phyloP scores from a whole-genome alignment of 2,888 invertebrate genomes.

The Metallyticus violacea region DNA sequence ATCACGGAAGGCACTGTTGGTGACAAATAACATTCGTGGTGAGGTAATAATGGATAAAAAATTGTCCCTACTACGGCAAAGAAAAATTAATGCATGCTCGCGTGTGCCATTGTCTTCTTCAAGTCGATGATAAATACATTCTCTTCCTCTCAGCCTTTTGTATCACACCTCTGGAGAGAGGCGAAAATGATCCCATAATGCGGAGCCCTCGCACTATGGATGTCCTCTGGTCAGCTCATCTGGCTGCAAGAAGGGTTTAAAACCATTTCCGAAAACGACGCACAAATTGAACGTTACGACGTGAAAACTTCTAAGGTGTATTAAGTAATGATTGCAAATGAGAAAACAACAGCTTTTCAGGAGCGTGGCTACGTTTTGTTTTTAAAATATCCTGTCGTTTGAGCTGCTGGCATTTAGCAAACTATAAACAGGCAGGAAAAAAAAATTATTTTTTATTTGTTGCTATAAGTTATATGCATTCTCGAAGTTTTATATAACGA shows the following conservation, averaged over 20 bases:
- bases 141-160: background rate
- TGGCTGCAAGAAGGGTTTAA: background rate
- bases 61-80: background rate
- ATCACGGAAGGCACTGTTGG: background rate
- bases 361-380: too few species aligned
- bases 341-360: too few species aligned
- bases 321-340: too few species aligned
- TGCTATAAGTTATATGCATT: too few species aligned
- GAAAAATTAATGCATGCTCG: slow-evolving; percentile 6
- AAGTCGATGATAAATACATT: slow-evolving; percentile 9
- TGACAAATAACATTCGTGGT: background rate
- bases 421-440: background rate
- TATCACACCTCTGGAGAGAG: background rate
- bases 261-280: too few species aligned
- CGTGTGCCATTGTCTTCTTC: slow-evolving; percentile 6
- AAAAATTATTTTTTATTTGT: too few species aligned
- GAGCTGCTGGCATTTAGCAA: background rate
- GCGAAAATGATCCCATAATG: slow-evolving; percentile 10
- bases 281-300: too few species aligned
- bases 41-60: background rate
- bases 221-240: background rate
- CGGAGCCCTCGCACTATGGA: background rate
- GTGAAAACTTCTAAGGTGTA: too few species aligned
- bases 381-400: too few species aligned
- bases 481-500: too few species aligned